A percentile compares a stretch with the other conserved stretches of the same genome.
phyloP scores from a whole-genome alignment of 2,888 invertebrate genomes.

The Epirrhoe tristata region DNA sequence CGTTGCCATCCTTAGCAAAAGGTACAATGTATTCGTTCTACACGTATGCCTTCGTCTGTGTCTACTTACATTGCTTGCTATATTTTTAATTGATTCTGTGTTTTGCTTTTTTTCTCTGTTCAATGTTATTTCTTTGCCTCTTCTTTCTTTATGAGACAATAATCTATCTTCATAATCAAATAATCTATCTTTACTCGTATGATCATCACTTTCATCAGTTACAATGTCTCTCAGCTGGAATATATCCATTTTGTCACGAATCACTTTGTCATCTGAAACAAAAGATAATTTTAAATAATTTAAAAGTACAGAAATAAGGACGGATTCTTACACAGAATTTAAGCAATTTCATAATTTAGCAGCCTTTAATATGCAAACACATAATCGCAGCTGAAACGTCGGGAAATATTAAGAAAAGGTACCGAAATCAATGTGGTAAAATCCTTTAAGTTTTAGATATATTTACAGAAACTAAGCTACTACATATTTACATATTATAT shows the following conservation, averaged over 20 bases:
- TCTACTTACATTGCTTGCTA: constrained; percentile 32
- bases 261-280: constrained; percentile 31
- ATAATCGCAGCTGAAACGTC: too few relatives aligned
- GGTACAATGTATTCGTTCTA: constrained; percentile 74
- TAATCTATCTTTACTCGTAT: background rate
- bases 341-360: too few relatives aligned
- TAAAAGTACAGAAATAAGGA: too few relatives aligned
- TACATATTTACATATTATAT: too few relatives aligned
- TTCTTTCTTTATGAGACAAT: background rate
- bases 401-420: too few relatives aligned
- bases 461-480: too few relatives aligned
- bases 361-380: too few relatives aligned
- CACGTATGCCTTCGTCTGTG: constrained; percentile 60
- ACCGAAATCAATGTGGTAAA: too few relatives aligned
- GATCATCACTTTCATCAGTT: background rate
- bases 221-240: background rate
- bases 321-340: too few relatives aligned
- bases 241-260: constrained; percentile 11
- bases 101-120: background rate
- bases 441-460: too few relatives aligned
- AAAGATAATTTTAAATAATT: background rate
- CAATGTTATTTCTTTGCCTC: background rate
- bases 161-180: too few relatives aligned
- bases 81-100: background rate
- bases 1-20: constrained; percentile 70